These are phyloP conservation scores for Cheirogaleus major DNA, from an alignment of 2,797 vertebrate species.

Conservation along the genomic window DNA sequence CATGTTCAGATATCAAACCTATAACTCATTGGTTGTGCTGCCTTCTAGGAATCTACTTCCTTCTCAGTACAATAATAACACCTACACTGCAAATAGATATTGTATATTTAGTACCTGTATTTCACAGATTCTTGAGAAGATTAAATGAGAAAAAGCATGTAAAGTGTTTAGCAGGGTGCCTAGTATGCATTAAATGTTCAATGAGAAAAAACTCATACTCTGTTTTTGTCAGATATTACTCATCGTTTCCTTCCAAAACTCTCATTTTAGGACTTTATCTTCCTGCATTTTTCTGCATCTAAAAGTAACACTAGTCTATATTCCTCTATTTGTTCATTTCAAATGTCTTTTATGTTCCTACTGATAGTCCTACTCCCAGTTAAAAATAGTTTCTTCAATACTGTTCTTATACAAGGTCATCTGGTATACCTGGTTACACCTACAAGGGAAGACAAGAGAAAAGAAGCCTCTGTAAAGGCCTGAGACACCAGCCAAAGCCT, in stretches of 20 bases:
- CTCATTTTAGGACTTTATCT: neutral
- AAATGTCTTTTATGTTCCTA: neutral
- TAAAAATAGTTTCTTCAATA: neutral
- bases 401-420: neutral
- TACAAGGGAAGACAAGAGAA: neutral
- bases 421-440: neutral
- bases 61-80: neutral
- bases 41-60: neutral
- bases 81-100: neutral
- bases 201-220: neutral
- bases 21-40: neutral
- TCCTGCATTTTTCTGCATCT: neutral
- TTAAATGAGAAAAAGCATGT: neutral
- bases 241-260: neutral
- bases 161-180: neutral
- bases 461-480: neutral
- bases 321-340: neutral
- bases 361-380: neutral
- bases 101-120: neutral
- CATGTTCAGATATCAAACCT: neutral
- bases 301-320: neutral
- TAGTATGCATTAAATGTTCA: neutral
- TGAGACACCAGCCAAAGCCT: neutral
- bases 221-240: neutral
- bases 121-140: neutral